Conservation (phyloP, 2,888 invertebrate species). For the Dicranocentrus wangi region DNA sequence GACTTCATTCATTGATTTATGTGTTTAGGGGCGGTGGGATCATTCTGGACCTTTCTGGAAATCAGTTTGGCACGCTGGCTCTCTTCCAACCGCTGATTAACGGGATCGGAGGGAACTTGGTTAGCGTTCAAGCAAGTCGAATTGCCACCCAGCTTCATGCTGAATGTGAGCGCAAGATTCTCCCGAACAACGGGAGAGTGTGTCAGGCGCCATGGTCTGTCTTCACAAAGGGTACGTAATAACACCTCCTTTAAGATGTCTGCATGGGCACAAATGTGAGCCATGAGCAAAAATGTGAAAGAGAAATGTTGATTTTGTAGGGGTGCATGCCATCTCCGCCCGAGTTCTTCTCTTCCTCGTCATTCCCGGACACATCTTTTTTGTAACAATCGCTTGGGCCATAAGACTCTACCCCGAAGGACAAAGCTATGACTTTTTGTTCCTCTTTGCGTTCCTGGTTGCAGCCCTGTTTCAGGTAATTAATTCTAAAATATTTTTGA, state of each 20-base stretch:
- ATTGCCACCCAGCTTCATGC: conserved; percentile 84
- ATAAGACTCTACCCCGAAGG: conserved; percentile 46
- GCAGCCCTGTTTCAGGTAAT: conserved; percentile 68
- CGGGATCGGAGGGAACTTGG: conserved; percentile 87
- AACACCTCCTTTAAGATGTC: too few relatives aligned
- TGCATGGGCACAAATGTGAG: not conserved
- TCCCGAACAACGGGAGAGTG: conserved; percentile 75
- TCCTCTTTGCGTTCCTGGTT: conserved; percentile 65
- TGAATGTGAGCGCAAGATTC: conserved; percentile 80
- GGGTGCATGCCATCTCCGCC: conserved; percentile 75
- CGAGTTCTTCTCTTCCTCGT: conserved; percentile 74
- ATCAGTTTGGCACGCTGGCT: conserved; percentile 82
- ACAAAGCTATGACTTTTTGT: conserved; percentile 58
- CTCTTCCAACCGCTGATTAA: conserved; percentile 88
- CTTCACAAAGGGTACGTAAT: conserved; percentile 67
- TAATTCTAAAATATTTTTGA: not conserved
- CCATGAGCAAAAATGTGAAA: too few relatives aligned
- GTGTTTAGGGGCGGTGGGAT: conserved; percentile 81
- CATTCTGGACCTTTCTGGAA: conserved; percentile 83
- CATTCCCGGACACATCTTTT: conserved; percentile 70
- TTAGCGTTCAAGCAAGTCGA: conserved; percentile 85
- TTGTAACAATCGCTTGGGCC: conserved; percentile 66
- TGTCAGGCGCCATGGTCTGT: conserved; percentile 74
- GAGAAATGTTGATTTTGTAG: conserved; percentile 42
- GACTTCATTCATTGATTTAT: too few relatives aligned